Conservation (phyloP, 1,140 invertebrate genomes). For the Lucilia cuprina region DNA sequence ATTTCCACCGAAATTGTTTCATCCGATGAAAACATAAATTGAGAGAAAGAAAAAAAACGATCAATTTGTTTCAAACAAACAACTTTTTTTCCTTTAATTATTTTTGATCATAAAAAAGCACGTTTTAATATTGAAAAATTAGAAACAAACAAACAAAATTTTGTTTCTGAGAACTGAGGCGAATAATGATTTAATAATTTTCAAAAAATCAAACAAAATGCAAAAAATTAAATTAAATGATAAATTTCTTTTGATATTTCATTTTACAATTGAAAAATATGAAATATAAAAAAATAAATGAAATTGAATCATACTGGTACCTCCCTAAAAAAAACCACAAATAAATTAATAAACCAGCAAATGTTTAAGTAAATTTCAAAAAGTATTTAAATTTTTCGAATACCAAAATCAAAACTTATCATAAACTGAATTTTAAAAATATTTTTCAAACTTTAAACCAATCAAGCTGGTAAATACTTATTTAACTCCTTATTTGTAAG, state of each 20-base stretch:
- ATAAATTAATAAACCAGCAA: not conserved
- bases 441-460: no score
- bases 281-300: not conserved
- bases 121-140: not conserved
- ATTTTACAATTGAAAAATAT: conserved; percentile 4
- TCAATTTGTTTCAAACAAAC: not conserved
- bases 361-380: not conserved
- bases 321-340: no score
- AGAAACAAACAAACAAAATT: not conserved
- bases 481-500: no score
- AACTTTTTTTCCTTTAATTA: not conserved
- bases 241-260: conserved; percentile 18
- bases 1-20: not conserved
- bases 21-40: not conserved
- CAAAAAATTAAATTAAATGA: not conserved
- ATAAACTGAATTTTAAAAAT: no score
- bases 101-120: conserved; percentile 8
- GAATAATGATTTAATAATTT: not conserved
- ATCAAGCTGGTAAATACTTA: no score
- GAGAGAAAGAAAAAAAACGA: not conserved
- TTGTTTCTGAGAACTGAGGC: not conserved
- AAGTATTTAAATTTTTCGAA: no score
- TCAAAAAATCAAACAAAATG: not conserved
- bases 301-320: not conserved
- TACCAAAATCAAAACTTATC: no score